phyloP scores from a whole-genome alignment of 2,888 invertebrate species.

The Zhuqinia jingwanae region DNA sequence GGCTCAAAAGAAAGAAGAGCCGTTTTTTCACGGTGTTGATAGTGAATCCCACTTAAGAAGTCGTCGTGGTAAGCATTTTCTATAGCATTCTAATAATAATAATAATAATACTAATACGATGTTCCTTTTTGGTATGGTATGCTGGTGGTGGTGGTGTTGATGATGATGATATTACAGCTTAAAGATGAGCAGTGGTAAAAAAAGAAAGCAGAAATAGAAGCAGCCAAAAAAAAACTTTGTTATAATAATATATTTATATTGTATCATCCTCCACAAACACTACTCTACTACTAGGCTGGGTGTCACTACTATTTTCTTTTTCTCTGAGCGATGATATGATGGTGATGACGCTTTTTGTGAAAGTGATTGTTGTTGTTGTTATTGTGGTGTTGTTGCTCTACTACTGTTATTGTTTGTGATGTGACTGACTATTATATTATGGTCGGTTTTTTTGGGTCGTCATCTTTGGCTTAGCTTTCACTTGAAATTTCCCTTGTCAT shows the following conservation, averaged over 20 bases:
- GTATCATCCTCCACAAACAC: conserved; percentile 12
- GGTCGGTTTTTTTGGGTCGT: conserved; percentile 67
- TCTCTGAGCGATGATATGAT: background rate
- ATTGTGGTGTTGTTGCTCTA: conserved; percentile 41
- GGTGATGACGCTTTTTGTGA: conserved; percentile 6
- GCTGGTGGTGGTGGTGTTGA: background rate
- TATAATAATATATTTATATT: background rate
- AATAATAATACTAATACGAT: too few species aligned
- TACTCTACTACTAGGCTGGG: too few species aligned
- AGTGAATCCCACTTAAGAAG: conserved; percentile 74
- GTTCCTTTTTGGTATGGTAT: conserved; percentile 63
- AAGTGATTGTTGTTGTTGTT: background rate
- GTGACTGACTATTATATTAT: conserved; percentile 73
- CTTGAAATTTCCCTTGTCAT: conserved; percentile 68
- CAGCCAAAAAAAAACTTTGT: background rate
- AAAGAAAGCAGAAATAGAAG: conserved; percentile 10
- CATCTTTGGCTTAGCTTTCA: conserved; percentile 73
- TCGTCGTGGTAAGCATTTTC: conserved; percentile 70
- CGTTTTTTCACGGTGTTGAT: conserved; percentile 71
- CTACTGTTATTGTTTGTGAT: conserved; percentile 64
- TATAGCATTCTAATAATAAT: conserved; percentile 70
- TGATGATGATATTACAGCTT: conserved; percentile 61
- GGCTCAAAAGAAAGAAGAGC: conserved; percentile 54
- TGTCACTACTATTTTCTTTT: too few species aligned
- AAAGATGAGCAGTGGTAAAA: conserved; percentile 34